Evolutionary conservation across 2,888 invertebrate genomes (phyloP).

Genomic region (Amiota minor): DNA sequence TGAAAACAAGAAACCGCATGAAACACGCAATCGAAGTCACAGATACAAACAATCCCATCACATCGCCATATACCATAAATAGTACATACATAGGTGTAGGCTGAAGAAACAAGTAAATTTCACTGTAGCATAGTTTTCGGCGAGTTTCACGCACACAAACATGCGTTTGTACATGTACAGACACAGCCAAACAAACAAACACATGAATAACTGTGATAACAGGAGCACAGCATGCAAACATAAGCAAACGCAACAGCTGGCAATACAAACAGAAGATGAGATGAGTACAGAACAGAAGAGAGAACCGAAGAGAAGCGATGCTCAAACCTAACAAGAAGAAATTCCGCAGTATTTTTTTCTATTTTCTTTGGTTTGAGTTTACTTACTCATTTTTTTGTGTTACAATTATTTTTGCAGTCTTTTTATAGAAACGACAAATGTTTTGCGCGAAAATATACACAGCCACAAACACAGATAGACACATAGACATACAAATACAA

Average conservation of each 20-base stretch:
- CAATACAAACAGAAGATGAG: not conserved
- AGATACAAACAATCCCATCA: not conserved
- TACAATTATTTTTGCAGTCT: no score
- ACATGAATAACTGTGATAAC: not conserved
- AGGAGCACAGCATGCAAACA: not conserved
- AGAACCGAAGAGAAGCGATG: no score
- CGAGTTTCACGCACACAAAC: not conserved
- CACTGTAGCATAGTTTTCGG: not conserved
- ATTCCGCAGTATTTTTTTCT: no score
- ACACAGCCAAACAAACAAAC: not conserved
- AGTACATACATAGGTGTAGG: no score
- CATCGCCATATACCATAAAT: no score
- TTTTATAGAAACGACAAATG: no score
- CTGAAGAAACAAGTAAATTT: no score
- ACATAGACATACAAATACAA: not conserved
- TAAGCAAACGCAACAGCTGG: not conserved
- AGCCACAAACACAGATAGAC: not conserved
- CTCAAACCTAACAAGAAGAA: no score
- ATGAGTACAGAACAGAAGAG: no score
- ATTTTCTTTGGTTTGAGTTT: no score
- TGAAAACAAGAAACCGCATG: slow-evolving; percentile 3
- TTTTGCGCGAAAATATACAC: not conserved
- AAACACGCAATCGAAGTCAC: not conserved
- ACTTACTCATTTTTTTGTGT: no score
- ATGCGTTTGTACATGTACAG: not conserved